phyloP scores from a whole-genome alignment of 2,113 vertebrate genomes.

The Pagrus major region DNA sequence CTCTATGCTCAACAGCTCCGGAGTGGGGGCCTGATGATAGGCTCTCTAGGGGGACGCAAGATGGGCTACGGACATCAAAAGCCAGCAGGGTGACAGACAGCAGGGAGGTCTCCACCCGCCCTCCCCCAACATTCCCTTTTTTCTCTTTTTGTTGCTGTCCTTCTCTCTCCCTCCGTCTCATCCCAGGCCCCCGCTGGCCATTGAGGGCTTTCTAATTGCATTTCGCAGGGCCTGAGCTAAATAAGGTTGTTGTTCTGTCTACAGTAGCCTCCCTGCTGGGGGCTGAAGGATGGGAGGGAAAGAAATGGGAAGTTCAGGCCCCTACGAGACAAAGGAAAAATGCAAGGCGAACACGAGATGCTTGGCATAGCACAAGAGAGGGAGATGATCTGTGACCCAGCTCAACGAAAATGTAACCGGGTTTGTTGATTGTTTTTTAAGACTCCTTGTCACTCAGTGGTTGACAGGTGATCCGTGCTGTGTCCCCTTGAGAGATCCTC shows the following conservation, averaged over 20 bases:
- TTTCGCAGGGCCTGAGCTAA: constrained; percentile 84
- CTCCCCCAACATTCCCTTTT: constrained; percentile 34
- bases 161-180: constrained; percentile 64
- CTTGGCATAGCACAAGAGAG: not conserved
- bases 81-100: constrained; percentile 83
- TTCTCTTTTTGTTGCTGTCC: constrained; percentile 44
- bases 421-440: constrained; percentile 9
- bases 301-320: constrained; percentile 45
- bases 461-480: constrained; percentile 9
- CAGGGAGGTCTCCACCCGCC: constrained; percentile 77
- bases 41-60: constrained; percentile 84
- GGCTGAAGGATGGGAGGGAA: constrained; percentile 14
- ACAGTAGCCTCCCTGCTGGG: constrained; percentile 67
- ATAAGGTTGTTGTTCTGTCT: constrained; percentile 81
- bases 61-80: constrained; percentile 87
- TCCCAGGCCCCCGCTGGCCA: constrained; percentile 75
- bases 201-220: constrained; percentile 85
- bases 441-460: not conserved
- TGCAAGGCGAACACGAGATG: constrained; percentile 1
- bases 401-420: not conserved
- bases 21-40: constrained; percentile 87
- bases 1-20: constrained; percentile 73
- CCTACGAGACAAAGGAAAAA: constrained; percentile 10
- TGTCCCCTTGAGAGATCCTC: not conserved
- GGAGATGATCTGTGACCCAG: constrained; percentile 5